Percentiles rank a stretch among this genome's conserved stretches.
Conservation (phyloP, 2,888 invertebrate genomes). For the Gisinianus flammeolus region DNA sequence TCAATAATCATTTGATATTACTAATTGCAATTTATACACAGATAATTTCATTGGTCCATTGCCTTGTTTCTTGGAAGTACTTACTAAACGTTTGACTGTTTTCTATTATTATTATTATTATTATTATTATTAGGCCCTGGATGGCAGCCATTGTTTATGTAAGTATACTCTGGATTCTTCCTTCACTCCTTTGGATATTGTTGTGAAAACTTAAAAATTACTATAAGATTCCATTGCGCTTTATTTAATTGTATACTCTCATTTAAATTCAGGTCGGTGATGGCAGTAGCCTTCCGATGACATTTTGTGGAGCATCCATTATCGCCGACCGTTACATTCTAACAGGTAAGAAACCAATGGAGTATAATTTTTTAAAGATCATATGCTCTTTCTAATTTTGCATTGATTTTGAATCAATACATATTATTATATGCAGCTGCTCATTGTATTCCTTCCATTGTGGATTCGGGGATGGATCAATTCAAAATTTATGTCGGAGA, state of each 20-base stretch:
- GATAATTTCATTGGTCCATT: too few species aligned
- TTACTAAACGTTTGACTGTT: too few species aligned
- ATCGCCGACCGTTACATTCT: conserved; percentile 1
- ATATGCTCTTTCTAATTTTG: too few species aligned
- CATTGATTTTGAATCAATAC: not conserved
- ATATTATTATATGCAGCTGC: not conserved
- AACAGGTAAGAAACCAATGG: not conserved
- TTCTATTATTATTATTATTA: not conserved
- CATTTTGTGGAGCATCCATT: conserved; percentile 14
- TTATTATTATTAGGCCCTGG: conserved; percentile 10
- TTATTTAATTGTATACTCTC: not conserved
- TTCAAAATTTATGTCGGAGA: conserved; percentile 16
- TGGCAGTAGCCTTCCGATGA: not conserved
- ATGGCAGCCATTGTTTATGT: conserved; percentile 16
- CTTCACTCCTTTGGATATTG: not conserved
- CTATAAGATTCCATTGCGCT: not conserved
- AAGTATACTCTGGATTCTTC: not conserved
- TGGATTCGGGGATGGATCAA: not conserved
- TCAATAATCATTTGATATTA: too few species aligned
- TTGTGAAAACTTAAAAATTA: not conserved
- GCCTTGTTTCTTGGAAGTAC: too few species aligned
- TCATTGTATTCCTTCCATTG: not conserved
- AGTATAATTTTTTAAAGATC: not conserved
- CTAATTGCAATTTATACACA: too few species aligned
- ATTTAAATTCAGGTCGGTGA: not conserved